Evolutionary conservation across 2,888 invertebrate genomes (phyloP).

Genomic region (Theodoxus fluviatilis): DNA sequence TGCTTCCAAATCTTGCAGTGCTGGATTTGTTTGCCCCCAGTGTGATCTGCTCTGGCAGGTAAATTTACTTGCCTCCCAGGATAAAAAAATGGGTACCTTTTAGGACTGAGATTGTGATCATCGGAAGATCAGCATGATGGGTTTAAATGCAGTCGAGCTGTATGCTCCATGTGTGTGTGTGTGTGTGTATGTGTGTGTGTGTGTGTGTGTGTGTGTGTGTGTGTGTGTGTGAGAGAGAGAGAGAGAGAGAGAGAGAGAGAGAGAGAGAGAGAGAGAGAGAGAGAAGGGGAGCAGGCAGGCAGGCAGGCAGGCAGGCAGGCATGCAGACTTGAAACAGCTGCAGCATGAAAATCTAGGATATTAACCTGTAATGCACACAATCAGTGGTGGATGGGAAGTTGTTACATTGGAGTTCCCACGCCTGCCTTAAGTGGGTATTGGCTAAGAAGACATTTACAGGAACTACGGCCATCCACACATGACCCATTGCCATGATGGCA

Average conservation of each 20-base stretch:
- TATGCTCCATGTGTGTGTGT: too few species aligned
- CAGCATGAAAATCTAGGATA: neutral
- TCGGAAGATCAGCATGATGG: too few species aligned
- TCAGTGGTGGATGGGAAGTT: neutral
- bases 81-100: too few species aligned
- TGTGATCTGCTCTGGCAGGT: too few species aligned
- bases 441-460: neutral
- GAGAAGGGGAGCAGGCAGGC: neutral
- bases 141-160: neutral
- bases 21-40: too few species aligned
- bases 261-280: constrained; percentile 20
- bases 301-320: neutral
- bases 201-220: too few species aligned
- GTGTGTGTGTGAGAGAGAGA: neutral
- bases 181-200: too few species aligned
- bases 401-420: neutral
- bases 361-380: neutral
- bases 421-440: neutral
- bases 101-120: too few species aligned
- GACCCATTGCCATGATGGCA: too few species aligned
- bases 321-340: neutral
- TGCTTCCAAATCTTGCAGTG: too few species aligned
- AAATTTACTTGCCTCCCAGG: too few species aligned
- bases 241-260: constrained; percentile 22
- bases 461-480: too few species aligned